phyloP scores from a whole-genome alignment of 1,140 invertebrate genomes.

The Aleiodes sp. region DNA sequence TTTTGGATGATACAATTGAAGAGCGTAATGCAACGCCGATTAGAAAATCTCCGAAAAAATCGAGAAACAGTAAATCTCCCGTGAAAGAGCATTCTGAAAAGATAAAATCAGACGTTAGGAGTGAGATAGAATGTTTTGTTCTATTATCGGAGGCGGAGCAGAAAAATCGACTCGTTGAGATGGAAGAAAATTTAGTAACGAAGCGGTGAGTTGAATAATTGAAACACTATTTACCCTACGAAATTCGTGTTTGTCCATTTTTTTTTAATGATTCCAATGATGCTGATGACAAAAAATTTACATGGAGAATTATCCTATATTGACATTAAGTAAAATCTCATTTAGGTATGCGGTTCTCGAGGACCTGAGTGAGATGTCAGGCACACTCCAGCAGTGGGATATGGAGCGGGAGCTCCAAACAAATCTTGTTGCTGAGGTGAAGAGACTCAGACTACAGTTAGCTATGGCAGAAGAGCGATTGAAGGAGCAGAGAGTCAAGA shows the following conservation, averaged over 20 bases:
- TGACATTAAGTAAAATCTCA: neutral
- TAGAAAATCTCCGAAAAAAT: neutral
- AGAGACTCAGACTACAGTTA: conserved; percentile 51
- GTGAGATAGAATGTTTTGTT: conserved; percentile 40
- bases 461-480: conserved; percentile 53
- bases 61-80: conserved; percentile 7
- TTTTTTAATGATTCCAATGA: too few species aligned
- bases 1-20: neutral
- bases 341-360: conserved; percentile 54
- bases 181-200: conserved; percentile 51
- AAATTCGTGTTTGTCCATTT: neutral
- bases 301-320: conserved; percentile 13
- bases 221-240: too few species aligned
- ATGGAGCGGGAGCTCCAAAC: conserved; percentile 54
- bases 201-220: conserved; percentile 59
- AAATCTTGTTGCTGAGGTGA: conserved; percentile 47
- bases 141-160: conserved; percentile 42
- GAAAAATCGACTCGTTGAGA: conserved; percentile 42
- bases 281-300: too few species aligned
- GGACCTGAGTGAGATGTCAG: conserved; percentile 56
- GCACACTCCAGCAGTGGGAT: conserved; percentile 54
- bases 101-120: conserved; percentile 43
- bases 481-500: conserved; percentile 48
- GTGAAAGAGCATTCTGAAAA: conserved; percentile 38
- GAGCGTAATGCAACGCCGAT: neutral